Evolutionary conservation across 2,113 vertebrate species (phyloP), one percentile per base, ranked within the genome.

Genomic region (Bubo scandiacus): DNA sequence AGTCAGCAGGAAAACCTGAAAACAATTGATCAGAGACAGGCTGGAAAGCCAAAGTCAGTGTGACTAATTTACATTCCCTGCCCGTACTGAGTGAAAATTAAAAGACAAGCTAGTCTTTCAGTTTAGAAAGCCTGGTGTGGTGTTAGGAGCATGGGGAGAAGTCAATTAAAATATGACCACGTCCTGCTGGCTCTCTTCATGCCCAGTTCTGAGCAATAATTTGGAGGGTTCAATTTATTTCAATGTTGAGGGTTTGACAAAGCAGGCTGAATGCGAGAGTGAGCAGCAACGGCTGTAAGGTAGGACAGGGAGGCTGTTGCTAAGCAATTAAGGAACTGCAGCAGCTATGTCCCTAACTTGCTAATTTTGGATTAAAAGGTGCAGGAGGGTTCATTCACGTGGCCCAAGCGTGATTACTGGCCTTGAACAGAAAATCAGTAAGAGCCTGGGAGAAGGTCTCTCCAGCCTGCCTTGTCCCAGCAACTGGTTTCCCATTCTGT

Each of bases 51-150:
- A 87, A 91, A 94, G 70, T 80, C 81, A 72, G 75, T 89, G 84
- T 75, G 93, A 91, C 91, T 95, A 70, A 96, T 96, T 95, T 89
- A 95, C 86, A 97, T 97, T 97, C 96, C 75, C 55, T 89, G 61
- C 84, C 84, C 4, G 12, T 95, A 68, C 23, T 0, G 49, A 89
- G 83, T 0, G 0, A 84, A 79, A 89, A 94, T 94, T 81, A 92
- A 91, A 94, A 93, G 84, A 86, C 88, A 82, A 79, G 78, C 54
- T 13, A 45, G 78, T 14, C 93, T 92, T 94, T 85, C 81, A 58
- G 87, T n/a, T 90, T 61, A 38, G 90, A 68, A 93, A 90, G 92
- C 62, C 49, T 61, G 38, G 32, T 47, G 45, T 72, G 86, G 73
- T 67, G 67, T 71, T 61, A 73, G 54, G 62, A 87, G 63, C 52